Percentiles rank a stretch among this genome's conserved stretches.
These are phyloP conservation scores for Leptopilina boulardi DNA, from an alignment of 1,140 invertebrate genomes.

Conservation along the genomic window DNA sequence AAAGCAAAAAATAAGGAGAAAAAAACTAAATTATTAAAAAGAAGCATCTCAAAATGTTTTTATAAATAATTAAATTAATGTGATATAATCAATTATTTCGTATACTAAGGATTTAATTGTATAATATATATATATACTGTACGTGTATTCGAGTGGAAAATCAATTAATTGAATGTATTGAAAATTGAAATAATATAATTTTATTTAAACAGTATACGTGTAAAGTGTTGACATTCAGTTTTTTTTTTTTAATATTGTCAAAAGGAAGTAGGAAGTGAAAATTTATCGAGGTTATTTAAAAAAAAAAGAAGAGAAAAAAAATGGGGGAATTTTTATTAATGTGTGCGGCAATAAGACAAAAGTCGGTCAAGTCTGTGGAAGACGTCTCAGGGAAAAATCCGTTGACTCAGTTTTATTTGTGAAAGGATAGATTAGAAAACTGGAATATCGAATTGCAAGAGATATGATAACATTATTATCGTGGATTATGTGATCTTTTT, in stretches of 20 bases:
- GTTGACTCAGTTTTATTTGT: constrained; percentile 15
- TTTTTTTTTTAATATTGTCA: neutral
- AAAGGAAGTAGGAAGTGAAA: neutral
- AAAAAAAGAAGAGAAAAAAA: neutral
- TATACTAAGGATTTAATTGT: no score
- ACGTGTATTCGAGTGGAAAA: no score
- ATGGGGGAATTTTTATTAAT: constrained; percentile 23
- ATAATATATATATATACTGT: no score
- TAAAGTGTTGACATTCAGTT: no score
- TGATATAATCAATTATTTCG: no score
- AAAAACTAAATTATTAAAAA: no score
- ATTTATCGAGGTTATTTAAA: neutral
- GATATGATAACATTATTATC: constrained; percentile 27
- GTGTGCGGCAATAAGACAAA: constrained; percentile 1
- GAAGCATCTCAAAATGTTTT: no score
- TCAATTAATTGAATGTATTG: no score
- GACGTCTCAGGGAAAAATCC: constrained; percentile 19
- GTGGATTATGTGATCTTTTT: neutral
- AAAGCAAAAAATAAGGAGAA: no score
- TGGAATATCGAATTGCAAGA: constrained; percentile 19
- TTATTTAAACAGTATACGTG: no score
- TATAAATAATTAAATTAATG: no score
- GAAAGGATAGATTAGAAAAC: constrained; percentile 22
- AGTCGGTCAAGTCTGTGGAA: constrained; percentile 7
- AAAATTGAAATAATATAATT: neutral